A percentile compares a stretch with the other conserved stretches of the same genome.
Conservation (phyloP, 2,888 invertebrate species). For the Hipparchia sbordonii region DNA sequence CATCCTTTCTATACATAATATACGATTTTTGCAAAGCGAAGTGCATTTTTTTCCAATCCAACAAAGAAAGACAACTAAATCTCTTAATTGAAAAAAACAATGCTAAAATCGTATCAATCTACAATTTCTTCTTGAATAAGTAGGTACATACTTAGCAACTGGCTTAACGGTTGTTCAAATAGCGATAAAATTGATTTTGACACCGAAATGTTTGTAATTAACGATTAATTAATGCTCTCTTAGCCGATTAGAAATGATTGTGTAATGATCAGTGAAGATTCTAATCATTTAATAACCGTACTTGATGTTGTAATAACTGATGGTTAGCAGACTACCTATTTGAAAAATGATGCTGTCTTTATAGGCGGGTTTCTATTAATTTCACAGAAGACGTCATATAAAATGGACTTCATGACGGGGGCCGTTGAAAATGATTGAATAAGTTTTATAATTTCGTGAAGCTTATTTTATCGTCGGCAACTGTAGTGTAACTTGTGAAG, state of each 20-base stretch:
- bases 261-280: constrained; percentile 52
- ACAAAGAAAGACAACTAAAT: neutral
- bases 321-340: constrained; percentile 18
- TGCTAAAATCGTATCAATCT: constrained; percentile 5
- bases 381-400: constrained; percentile 23
- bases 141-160: constrained; percentile 35
- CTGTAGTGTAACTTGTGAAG: constrained; percentile 10
- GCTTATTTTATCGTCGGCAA: constrained; percentile 11
- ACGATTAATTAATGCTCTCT: constrained; percentile 55
- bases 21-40: too few relatives aligned
- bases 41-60: too few relatives aligned
- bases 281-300: constrained; percentile 42
- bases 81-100: neutral
- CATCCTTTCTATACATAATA: neutral
- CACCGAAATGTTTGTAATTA: constrained; percentile 54
- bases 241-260: constrained; percentile 51
- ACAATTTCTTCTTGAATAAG: constrained; percentile 9
- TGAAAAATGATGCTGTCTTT: constrained; percentile 27
- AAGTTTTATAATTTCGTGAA: constrained; percentile 23
- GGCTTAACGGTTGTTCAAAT: constrained; percentile 58
- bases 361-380: constrained; percentile 23
- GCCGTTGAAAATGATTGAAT: constrained; percentile 25
- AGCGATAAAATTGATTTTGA: constrained; percentile 62
- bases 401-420: constrained; percentile 20
- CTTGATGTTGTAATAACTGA: constrained; percentile 38